Conservation (phyloP, 2,113 vertebrate genomes). For the Psophia crepitans region DNA sequence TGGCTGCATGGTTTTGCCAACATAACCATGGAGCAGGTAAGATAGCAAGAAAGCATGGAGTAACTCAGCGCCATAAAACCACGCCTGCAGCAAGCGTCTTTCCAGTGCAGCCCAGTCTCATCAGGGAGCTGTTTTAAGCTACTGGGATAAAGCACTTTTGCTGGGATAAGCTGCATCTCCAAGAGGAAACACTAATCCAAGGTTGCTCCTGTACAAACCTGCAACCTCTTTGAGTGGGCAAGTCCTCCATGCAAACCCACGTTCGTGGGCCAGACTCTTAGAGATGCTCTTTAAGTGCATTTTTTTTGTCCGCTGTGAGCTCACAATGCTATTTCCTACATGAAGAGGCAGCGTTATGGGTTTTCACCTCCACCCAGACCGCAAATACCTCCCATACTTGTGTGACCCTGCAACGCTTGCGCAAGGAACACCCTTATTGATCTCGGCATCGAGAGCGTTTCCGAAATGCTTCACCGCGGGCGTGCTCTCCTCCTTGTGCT, state of each 20-base stretch:
- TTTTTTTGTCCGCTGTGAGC: neutral
- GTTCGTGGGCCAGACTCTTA: accelerated
- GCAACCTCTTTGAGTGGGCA: neutral
- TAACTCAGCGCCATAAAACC: neutral
- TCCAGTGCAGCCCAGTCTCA: neutral
- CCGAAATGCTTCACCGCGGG: neutral
- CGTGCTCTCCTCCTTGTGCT: neutral
- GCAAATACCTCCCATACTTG: neutral
- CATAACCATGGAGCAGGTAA: neutral
- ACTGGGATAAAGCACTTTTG: neutral
- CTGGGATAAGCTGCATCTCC: neutral
- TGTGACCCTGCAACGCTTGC: accelerated
- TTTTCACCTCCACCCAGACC: accelerated
- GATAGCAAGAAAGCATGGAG: neutral
- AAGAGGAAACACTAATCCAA: neutral
- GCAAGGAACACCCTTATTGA: neutral
- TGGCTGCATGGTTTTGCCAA: neutral
- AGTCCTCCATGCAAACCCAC: neutral
- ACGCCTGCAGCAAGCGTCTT: neutral
- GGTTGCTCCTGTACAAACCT: neutral
- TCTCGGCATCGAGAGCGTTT: neutral
- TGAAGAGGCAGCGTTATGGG: neutral
- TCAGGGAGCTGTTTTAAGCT: neutral
- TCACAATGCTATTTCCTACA: neutral
- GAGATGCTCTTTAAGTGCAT: neutral